Conservation (phyloP, 2,113 vertebrate species). For the Callocephalon fimbriatum region DNA sequence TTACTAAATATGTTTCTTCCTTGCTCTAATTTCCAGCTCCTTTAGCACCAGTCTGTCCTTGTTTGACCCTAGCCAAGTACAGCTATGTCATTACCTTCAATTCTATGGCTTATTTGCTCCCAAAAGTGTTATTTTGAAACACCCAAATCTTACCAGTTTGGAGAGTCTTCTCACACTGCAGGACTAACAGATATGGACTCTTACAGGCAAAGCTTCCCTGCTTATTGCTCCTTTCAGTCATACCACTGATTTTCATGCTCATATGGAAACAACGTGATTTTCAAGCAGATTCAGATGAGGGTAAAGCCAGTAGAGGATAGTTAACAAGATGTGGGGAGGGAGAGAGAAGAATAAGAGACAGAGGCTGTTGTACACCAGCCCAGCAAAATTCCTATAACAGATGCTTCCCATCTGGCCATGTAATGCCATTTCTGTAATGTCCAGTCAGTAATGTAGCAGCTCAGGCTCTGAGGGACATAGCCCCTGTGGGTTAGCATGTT, state of each 20-base stretch:
- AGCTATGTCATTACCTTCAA: neutral
- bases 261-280: neutral
- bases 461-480: neutral
- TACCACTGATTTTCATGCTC: neutral
- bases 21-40: constrained; percentile 36
- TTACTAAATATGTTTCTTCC: constrained; percentile 32
- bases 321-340: neutral
- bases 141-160: neutral
- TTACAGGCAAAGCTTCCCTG: neutral
- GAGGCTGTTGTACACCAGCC: neutral
- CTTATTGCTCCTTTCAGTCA: neutral
- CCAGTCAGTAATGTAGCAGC: neutral
- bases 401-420: neutral
- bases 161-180: neutral
- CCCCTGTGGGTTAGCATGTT: neutral
- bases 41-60: constrained; percentile 11
- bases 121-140: neutral
- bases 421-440: neutral
- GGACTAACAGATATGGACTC: neutral
- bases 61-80: neutral
- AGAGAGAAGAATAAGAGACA: neutral
- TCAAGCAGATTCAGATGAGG: neutral
- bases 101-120: neutral
- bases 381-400: neutral
- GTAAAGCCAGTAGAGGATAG: neutral